phyloP scores from a whole-genome alignment of 2,113 vertebrate genomes.

The Oceanodroma tethys region DNA sequence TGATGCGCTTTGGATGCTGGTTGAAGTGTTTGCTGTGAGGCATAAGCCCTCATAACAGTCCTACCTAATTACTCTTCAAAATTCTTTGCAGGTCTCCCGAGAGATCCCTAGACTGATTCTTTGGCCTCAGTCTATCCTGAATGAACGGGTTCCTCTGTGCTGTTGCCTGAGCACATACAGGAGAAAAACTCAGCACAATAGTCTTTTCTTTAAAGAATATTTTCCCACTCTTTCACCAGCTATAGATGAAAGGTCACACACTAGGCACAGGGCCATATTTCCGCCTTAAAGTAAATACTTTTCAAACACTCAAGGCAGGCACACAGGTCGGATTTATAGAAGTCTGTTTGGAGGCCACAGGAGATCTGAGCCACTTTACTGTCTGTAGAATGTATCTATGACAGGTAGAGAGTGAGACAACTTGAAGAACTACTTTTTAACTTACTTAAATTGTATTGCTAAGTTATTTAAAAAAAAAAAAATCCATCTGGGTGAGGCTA shows the following conservation, averaged over 20 bases:
- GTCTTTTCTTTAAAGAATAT: neutral
- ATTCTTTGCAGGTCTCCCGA: neutral
- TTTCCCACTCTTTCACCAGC: neutral
- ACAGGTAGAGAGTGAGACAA: neutral
- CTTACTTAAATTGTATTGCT: neutral
- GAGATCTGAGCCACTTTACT: neutral
- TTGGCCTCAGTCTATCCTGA: neutral
- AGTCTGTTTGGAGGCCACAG: neutral
- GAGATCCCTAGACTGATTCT: neutral
- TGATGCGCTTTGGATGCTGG: neutral
- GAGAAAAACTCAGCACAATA: accelerated
- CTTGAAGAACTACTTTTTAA: neutral
- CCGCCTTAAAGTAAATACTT: neutral
- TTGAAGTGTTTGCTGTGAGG: neutral
- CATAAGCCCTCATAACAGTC: neutral
- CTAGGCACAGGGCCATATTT: neutral
- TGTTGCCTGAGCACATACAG: neutral
- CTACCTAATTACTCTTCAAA: neutral
- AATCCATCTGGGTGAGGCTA: neutral
- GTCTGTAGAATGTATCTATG: neutral
- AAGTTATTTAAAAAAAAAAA: neutral
- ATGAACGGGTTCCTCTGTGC: neutral
- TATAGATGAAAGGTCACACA: neutral
- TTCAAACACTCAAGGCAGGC: neutral
- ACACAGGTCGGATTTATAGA: neutral